Evolutionary conservation across 2,888 invertebrate species (phyloP).

Genomic region (Drosophila affinis): DNA sequence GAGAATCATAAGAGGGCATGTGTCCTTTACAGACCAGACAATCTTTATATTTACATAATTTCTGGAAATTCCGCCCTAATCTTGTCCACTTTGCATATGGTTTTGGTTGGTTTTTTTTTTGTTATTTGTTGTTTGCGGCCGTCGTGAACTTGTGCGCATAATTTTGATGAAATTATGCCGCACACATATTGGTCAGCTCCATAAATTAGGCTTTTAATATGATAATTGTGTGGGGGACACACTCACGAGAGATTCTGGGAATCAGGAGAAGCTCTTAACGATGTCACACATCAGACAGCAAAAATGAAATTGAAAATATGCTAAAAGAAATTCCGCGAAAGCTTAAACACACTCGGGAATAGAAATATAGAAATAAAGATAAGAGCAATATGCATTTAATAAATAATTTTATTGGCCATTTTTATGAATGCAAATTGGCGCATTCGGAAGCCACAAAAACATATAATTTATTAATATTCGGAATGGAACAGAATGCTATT

Average conservation of each 20-base stretch:
- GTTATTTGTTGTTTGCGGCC: background rate
- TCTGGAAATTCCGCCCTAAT: conserved; percentile 9
- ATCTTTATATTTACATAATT: conserved; percentile 21
- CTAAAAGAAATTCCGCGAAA: background rate
- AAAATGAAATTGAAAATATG: background rate
- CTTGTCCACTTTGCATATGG: conserved; percentile 24
- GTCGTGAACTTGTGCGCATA: conserved; percentile 37
- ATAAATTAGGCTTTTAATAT: conserved; percentile 8
- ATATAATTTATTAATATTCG: background rate
- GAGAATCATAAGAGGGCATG: background rate
- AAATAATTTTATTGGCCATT: background rate
- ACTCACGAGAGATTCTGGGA: background rate
- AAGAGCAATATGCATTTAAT: background rate
- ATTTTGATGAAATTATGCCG: conserved; percentile 39
- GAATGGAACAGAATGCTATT: background rate
- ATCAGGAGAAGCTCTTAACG: background rate
- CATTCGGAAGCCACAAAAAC: background rate
- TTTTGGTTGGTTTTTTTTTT: background rate
- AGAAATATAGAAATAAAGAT: background rate
- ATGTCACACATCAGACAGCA: background rate
- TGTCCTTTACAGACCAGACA: background rate
- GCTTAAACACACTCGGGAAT: background rate
- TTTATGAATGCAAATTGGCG: background rate
- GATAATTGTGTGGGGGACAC: background rate
- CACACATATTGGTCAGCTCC: conserved; percentile 20